phyloP scores from a whole-genome alignment of 2,113 vertebrate genomes.

The Salminus brasiliensis region DNA sequence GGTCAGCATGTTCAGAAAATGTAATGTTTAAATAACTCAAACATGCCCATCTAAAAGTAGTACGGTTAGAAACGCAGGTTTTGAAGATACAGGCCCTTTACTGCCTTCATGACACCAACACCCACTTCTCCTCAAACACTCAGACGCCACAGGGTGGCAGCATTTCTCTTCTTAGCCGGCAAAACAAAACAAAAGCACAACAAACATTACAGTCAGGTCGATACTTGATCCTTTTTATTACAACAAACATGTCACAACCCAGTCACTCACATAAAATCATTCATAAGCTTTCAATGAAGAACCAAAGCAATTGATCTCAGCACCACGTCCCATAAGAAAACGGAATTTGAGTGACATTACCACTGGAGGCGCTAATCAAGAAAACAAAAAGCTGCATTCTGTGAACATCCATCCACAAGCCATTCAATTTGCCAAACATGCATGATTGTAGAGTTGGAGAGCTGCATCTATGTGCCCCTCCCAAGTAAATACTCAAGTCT shows the following conservation, averaged over 20 bases:
- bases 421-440: conserved; percentile 14
- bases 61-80: no score
- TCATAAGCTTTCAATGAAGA: background rate
- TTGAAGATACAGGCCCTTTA: no score
- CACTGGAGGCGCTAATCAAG: background rate
- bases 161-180: background rate
- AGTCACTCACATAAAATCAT: background rate
- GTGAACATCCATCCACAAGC: background rate
- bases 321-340: background rate
- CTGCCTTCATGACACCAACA: no score
- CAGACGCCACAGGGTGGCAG: conserved; percentile 13
- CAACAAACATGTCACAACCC: background rate
- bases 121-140: no score
- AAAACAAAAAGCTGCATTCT: background rate
- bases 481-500: background rate
- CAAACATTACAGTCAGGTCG: background rate
- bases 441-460: background rate
- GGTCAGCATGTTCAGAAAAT: no score
- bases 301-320: background rate
- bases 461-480: background rate
- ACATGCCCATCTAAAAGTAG: no score
- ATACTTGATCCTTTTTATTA: conserved; percentile 22
- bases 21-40: no score
- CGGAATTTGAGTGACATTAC: background rate
- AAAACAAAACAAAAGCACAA: background rate